Conservation (phyloP, 2,113 vertebrate species). For the Mola mola region DNA sequence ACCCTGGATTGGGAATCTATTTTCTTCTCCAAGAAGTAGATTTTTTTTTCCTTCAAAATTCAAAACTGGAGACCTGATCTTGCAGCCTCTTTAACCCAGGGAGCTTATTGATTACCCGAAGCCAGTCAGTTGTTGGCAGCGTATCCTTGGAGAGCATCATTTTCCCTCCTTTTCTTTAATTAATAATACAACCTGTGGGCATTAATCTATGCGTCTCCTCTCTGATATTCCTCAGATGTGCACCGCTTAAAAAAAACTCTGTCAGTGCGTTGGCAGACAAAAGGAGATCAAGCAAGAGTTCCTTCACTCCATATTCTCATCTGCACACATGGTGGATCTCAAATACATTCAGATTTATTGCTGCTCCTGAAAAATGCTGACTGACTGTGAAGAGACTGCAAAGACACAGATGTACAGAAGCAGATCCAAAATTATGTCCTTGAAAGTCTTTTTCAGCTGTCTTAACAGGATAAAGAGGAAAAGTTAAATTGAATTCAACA, state of each 20-base stretch:
- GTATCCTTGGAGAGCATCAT: conserved; percentile 66
- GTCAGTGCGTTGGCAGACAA: conserved; percentile 54
- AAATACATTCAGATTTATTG: conserved; percentile 48
- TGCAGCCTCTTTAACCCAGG: conserved; percentile 41
- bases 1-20: conserved; percentile 46
- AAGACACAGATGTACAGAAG: conserved; percentile 22
- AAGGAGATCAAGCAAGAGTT: conserved; percentile 63
- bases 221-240: conserved; percentile 83
- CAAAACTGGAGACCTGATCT: conserved; percentile 34
- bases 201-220: conserved; percentile 77
- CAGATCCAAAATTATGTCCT: conserved; percentile 33
- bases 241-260: conserved; percentile 67
- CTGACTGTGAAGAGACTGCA: conserved; percentile 24
- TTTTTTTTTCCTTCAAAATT: conserved; percentile 71
- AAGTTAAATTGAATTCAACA: conserved; percentile 29
- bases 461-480: conserved; percentile 19
- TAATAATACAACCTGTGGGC: conserved; percentile 76
- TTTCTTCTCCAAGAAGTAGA: conserved; percentile 22
- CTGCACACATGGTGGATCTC: conserved; percentile 51
- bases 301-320: conserved; percentile 55
- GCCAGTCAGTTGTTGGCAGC: conserved; percentile 71
- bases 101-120: conserved; percentile 78
- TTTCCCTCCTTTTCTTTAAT: conserved; percentile 79
- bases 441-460: conserved; percentile 44
- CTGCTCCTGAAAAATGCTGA: conserved; percentile 31